A percentile compares a stretch with the other conserved stretches of the same genome.
Conservation (phyloP, 2,888 invertebrate species). For the Villa cingulata region DNA sequence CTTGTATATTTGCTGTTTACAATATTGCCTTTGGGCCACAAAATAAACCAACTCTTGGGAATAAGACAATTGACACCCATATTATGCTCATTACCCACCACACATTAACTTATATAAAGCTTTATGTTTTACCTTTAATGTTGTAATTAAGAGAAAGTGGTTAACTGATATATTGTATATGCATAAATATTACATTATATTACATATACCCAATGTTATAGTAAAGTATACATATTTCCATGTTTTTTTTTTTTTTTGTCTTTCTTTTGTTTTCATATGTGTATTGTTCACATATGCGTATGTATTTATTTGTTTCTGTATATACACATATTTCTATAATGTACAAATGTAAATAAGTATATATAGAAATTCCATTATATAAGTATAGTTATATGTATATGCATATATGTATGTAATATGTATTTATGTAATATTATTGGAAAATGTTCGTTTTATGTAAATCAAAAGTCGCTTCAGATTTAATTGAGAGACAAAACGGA, state of each 20-base stretch:
- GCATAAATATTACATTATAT: too few species aligned
- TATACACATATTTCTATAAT: too few species aligned
- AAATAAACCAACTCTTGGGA: not conserved
- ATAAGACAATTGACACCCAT: not conserved
- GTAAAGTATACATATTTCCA: too few species aligned
- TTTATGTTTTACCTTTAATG: not conserved
- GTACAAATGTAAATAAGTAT: too few species aligned
- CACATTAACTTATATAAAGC: too few species aligned
- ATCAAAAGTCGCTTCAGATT: conserved; percentile 13
- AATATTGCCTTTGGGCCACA: too few species aligned
- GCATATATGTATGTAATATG: too few species aligned
- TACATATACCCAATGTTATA: too few species aligned
- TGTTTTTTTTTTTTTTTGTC: too few species aligned
- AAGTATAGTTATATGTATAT: not conserved
- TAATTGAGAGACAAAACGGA: conserved; percentile 13
- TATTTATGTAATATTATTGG: conserved; percentile 2
- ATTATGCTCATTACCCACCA: not conserved
- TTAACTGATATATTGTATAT: not conserved
- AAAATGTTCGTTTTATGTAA: conserved; percentile 10
- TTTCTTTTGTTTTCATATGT: too few species aligned
- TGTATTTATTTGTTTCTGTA: not conserved
- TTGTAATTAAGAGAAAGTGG: not conserved
- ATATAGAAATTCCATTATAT: too few species aligned
- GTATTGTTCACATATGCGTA: not conserved
- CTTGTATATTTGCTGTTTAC: too few species aligned